These are phyloP conservation scores for Acholoe squamosa DNA, from an alignment of 2,888 invertebrate species.

Conservation along the genomic window DNA sequence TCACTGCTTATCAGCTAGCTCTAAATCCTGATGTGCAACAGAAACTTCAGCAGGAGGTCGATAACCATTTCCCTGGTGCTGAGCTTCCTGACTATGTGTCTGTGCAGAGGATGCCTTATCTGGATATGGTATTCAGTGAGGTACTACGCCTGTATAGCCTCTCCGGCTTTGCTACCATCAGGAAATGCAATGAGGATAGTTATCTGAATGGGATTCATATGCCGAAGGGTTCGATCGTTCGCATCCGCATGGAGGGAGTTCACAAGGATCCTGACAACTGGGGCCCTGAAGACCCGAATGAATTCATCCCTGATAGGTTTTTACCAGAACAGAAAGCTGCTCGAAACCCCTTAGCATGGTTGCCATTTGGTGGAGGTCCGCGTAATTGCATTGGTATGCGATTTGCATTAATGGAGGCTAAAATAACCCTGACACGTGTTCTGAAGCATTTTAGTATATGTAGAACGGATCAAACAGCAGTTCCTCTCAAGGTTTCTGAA, in stretches of 20 bases:
- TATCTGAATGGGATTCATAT: slow-evolving; percentile 73
- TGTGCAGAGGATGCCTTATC: slow-evolving; percentile 57
- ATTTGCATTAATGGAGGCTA: slow-evolving; percentile 79
- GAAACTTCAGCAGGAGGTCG: slow-evolving; percentile 81
- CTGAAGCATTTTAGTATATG: slow-evolving; percentile 75
- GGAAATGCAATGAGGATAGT: slow-evolving; percentile 75
- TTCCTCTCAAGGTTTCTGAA: slow-evolving; percentile 69
- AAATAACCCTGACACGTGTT: slow-evolving; percentile 76
- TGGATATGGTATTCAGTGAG: slow-evolving; percentile 59
- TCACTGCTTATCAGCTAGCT: slow-evolving; percentile 42
- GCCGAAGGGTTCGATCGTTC: slow-evolving; percentile 77
- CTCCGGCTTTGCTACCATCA: slow-evolving; percentile 72
- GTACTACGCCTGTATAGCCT: slow-evolving; percentile 52
- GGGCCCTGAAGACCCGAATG: slow-evolving; percentile 75
- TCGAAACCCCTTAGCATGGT: slow-evolving; percentile 77
- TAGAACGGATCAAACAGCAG: slow-evolving; percentile 71
- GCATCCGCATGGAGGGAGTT: slow-evolving; percentile 79
- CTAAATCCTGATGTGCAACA: slow-evolving; percentile 54
- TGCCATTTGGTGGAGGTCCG: slow-evolving; percentile 81
- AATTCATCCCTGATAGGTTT: slow-evolving; percentile 78
- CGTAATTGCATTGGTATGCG: slow-evolving; percentile 78
- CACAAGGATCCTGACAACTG: slow-evolving; percentile 76
- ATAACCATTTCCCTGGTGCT: slow-evolving; percentile 74
- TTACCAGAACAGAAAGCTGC: slow-evolving; percentile 71
- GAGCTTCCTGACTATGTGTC: slow-evolving; percentile 54